phyloP scores from a whole-genome alignment of 2,797 vertebrate species.

The Buphagus erythrorhynchus region DNA sequence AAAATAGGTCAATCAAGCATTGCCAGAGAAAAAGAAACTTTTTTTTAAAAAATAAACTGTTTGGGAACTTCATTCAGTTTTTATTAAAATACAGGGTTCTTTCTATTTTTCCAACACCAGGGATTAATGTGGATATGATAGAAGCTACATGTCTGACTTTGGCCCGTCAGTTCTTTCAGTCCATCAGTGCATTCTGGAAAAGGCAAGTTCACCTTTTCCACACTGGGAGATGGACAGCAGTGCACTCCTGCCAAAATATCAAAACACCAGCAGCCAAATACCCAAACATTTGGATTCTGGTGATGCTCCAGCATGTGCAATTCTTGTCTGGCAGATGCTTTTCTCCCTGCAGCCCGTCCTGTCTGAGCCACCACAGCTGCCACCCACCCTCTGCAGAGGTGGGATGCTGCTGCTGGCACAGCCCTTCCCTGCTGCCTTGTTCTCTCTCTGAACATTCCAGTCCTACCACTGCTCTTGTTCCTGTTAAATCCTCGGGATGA shows the following conservation, averaged over 20 bases:
- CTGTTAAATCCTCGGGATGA: not conserved
- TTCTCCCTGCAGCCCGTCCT: not conserved
- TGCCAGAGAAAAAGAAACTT: not conserved
- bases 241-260: not conserved
- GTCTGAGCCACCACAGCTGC: not conserved
- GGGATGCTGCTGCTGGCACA: not conserved
- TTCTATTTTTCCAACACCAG: not conserved
- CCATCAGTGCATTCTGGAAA: not conserved
- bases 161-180: not conserved
- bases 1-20: constrained; percentile 23
- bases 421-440: not conserved
- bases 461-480: rapidly evolving
- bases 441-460: not conserved
- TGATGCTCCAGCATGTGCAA: not conserved
- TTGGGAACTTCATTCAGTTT: not conserved
- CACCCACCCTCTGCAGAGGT: not conserved
- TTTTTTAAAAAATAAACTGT: not conserved
- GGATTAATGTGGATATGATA: not conserved
- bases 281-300: not conserved
- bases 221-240: not conserved
- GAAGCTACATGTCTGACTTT: not conserved
- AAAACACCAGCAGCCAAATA: not conserved
- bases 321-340: not conserved
- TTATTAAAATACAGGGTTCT: not conserved
- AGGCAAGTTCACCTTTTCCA: not conserved